Evolutionary conservation across 2,113 vertebrate species (phyloP).

Genomic region (human): GRCh38 chr7:95199501-95200000

Average conservation of each 20-base stretch:
- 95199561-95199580: constrained; percentile 8
- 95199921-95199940: background rate
- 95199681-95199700: background rate
- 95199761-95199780: constrained; percentile 29
- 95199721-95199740: background rate
- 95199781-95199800: background rate
- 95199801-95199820: background rate
- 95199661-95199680: background rate
- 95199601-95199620: constrained; percentile 40
- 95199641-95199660: background rate
- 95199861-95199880: background rate
- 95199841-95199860: background rate
- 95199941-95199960: background rate
- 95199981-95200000: background rate
- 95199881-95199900: background rate
- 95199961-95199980: background rate
- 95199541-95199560: background rate
- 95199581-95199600: background rate
- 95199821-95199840: background rate
- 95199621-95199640: constrained; percentile 8
- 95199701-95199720: constrained; percentile 8
- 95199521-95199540: background rate
- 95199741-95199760: background rate
- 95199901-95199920: background rate
- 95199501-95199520: constrained; percentile 19